Conservation (phyloP, 2,888 invertebrate species). For the Leptinotarsa tumamoca region DNA sequence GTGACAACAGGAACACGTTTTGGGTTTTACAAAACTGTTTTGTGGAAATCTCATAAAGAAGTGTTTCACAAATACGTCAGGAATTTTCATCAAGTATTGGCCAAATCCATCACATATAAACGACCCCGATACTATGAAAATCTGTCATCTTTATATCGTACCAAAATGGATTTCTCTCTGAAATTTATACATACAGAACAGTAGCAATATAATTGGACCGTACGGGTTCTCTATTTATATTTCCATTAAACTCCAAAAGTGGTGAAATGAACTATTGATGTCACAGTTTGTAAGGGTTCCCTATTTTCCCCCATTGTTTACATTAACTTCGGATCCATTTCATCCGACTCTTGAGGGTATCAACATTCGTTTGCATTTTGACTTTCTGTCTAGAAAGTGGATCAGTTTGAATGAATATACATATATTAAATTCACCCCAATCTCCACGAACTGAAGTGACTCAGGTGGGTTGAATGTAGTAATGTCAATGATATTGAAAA, state of each 20-base stretch:
- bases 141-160: too few relatives aligned
- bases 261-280: slow-evolving; percentile 9
- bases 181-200: too few relatives aligned
- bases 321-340: slow-evolving; percentile 4
- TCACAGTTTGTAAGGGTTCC: neutral
- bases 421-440: neutral
- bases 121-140: too few relatives aligned
- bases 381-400: neutral
- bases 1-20: too few relatives aligned
- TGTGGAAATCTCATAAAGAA: too few relatives aligned
- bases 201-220: too few relatives aligned
- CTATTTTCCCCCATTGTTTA: neutral
- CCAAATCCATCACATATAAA: too few relatives aligned
- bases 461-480: neutral
- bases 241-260: neutral
- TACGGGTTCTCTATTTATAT: too few relatives aligned
- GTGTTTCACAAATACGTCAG: too few relatives aligned
- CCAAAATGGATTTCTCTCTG: too few relatives aligned
- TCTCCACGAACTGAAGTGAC: neutral
- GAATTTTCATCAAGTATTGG: too few relatives aligned
- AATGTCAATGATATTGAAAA: neutral
- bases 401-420: slow-evolving; percentile 4
- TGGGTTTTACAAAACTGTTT: too few relatives aligned
- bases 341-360: neutral
- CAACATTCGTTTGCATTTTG: slow-evolving; percentile 6